Evolutionary conservation across 1,140 invertebrate species (phyloP), one percentile per base, ranked within the genome.

Genomic region (Diuraphis noxia): DNA sequence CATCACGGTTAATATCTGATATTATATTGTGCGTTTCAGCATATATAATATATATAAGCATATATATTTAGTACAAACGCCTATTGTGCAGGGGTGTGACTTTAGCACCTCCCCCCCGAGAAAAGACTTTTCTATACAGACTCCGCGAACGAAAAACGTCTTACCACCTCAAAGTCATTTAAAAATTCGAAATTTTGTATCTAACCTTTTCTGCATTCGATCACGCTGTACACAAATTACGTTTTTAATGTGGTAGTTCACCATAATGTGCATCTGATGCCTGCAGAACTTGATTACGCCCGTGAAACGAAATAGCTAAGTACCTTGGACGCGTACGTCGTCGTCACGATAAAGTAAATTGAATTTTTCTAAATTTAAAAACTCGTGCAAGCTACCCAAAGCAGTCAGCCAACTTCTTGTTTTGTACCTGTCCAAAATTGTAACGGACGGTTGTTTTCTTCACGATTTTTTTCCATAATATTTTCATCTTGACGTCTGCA

Each of bases 361-460:
- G n/a, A 17, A 72, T 72, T 72, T 72, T 72, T 72, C 56, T 72
- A 72, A n/a, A 72, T 72, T n/a, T 72, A 72, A 72, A 72, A 72
- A n/a, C 0, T 4, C 30, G 13, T 0, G 13, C 30, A 4, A 0
- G 46, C 46, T 49, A 49, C 19, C 46, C 46, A 6, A 72, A 17
- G 10, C 10, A 13, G 56, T 63, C 25, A 25, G 56, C 56, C 56
- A n/a, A 63, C 10, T n/a, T 72, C 30, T 72, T 5, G 30, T 72
- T 72, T n/a, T 6, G 56, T n/a, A 72, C 17, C 30, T 72, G 56
- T 72, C n/a, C 56, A 17, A 63, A 13, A 63, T 13, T n/a, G 30
- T 17, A 21, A 49, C 34, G 56, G 34, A 72, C 56, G n/a, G n/a
- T 72, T 72, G 30, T 63, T 63, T 63, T n/a, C 56, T 63, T 13